Evolutionary conservation across 2,888 invertebrate species (phyloP), one percentile per base, ranked within the genome.

Genomic region (Halictus ligatus): DNA sequence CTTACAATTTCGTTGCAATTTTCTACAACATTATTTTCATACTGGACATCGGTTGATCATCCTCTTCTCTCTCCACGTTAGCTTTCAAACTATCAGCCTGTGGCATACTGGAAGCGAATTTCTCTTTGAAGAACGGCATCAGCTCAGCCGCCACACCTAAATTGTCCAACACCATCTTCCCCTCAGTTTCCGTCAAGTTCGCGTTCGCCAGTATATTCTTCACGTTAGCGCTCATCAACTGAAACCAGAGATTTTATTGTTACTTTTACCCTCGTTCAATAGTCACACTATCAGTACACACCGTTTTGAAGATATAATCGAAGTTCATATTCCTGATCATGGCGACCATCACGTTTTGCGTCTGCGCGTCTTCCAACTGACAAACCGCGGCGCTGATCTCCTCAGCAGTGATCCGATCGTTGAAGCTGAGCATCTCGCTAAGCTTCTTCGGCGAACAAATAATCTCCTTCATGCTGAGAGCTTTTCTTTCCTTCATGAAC

Each of bases 331-430:
- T 96, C 64, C 94, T 95, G 25, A 96, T 83, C 7, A 96, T 92
- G 29, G 95, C 95, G 0, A 95, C 93, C 1, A 96, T 85, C 13
- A 96, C 91, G 46, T 95, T 95, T 91, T 95, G 95, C 0, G 94
- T 95, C 13, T 93, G 94, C 0, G 94, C 91, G 40, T 96, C 96
- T 2, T 92, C 88, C n/a, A 96, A 88, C 0, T 93, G 94, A 73
- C 96, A 96, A 91, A 96, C 95, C 92, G 96, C 95, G 0, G 95
- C 95, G 7, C 94, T 93, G n/a, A 96, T 94, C 18, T 94, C 92
- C 60, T 93, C 91, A n/a, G 92, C 91, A 64, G 90, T 92, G 40
- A 92, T 89, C 64, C 87, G 77, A 21, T 86, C 83, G 64, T 92
- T 90, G 64, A 94, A 93, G 81, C 90, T 91, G 76, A 95, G 83